Evolutionary conservation across 2,888 invertebrate genomes (phyloP), one percentile per base, ranked within the genome.

Genomic region (Anthrax anthrax): DNA sequence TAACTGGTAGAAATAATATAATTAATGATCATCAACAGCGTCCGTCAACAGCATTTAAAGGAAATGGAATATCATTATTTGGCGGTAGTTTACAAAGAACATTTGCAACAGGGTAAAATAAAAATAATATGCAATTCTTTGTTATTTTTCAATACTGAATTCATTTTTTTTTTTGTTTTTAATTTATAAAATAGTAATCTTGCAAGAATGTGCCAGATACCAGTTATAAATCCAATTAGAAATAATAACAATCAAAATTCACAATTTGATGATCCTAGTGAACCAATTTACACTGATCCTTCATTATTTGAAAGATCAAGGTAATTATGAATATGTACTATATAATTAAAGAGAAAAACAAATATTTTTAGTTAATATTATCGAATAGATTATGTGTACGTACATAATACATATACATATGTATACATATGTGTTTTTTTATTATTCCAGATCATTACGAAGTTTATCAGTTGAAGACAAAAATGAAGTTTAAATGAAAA

Each of bases 201-300:
- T 56, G 63, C 69, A 32, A 61, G 69, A 51, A 68, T 70, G 65
- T 69, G 69, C 55, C 69, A 69, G 52, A 58, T 69, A 50, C 67
- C 67, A n/a, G 67, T 71, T 1, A 70, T 72, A 51, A 68, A 69
- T 52, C 69, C 69, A 18, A 62, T 72, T 48, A 69, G 71, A 51
- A 69, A 74, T 61, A 55, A 73, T 61, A 71, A 63, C 49, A 72
- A 72, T 16, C 58, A 54, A 43, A 59, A 56, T 45, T 61, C 62
- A 44, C 64, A 66, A 43, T 88, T 88, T 60, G 87, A 85, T 61
- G 88, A 91, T 64, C 90, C 90, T 36, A 90, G 89, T 62, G 91
- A 91, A 64, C 90, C 91, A 1, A 91, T 91, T 57, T 91, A 91
- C 69, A 90, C 90, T 1, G 90, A 91, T 69, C 90, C 90, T 0